Percentiles rank a stretch among this genome's conserved stretches.
These are phyloP conservation scores for Gerris buenoi DNA, from an alignment of 1,140 invertebrate genomes.

Conservation along the genomic window DNA sequence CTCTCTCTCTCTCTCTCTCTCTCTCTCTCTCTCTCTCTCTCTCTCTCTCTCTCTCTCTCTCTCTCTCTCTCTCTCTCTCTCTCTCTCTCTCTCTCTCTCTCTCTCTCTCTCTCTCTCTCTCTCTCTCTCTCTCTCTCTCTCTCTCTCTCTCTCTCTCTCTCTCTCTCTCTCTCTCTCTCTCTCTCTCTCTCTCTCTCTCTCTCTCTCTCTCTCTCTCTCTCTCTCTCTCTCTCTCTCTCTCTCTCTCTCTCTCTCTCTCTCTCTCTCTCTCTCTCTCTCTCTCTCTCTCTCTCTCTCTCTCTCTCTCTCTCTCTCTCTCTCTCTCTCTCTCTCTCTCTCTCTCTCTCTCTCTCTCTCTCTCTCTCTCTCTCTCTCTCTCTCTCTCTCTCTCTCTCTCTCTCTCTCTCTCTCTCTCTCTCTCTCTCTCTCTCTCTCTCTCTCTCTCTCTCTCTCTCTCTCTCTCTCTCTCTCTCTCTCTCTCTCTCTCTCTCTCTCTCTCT, in stretches of 20 bases:
- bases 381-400: slow-evolving; percentile 8
- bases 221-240: slow-evolving; percentile 7
- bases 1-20: not conserved
- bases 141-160: too few species aligned
- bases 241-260: slow-evolving; percentile 7
- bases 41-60: too few species aligned
- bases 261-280: slow-evolving; percentile 10
- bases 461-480: slow-evolving; percentile 4
- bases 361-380: slow-evolving; percentile 6
- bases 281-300: slow-evolving; percentile 7
- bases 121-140: not conserved
- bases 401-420: slow-evolving; percentile 8
- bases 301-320: slow-evolving; percentile 10
- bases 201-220: slow-evolving; percentile 6
- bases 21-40: not conserved
- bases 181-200: too few species aligned
- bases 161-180: too few species aligned
- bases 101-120: not conserved
- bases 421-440: slow-evolving; percentile 9
- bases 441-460: slow-evolving; percentile 8
- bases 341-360: slow-evolving; percentile 8
- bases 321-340: slow-evolving; percentile 8
- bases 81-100: too few species aligned
- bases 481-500: slow-evolving; percentile 10
- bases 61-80: not conserved